Conservation (phyloP, 2,797 vertebrate species). For the Phalanger gymnotis region DNA sequence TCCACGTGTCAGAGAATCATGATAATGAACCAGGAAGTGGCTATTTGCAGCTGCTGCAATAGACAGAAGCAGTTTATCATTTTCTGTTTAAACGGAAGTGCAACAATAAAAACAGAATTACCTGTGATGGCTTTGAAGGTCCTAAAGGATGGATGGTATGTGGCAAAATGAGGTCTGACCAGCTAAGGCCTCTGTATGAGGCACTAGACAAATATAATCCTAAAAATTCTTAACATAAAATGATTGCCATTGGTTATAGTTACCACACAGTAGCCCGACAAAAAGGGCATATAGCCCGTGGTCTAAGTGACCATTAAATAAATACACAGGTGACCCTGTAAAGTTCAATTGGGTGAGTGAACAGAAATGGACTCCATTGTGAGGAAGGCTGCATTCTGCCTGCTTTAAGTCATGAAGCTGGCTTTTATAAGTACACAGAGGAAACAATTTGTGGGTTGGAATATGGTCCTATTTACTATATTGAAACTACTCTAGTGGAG, state of each 20-base stretch:
- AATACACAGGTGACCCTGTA: background rate
- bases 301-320: background rate
- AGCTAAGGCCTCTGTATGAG: conserved; percentile 62
- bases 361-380: background rate
- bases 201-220: background rate
- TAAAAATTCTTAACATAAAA: background rate
- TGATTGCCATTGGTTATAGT: background rate
- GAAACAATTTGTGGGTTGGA: background rate
- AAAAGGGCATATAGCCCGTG: background rate
- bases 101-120: conserved; percentile 81
- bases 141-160: conserved; percentile 69
- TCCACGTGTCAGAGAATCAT: conserved; percentile 74
- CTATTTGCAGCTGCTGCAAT: conserved; percentile 73
- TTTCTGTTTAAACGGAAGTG: conserved; percentile 81
- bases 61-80: conserved; percentile 83
- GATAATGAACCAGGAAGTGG: conserved; percentile 79
- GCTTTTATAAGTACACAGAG: background rate
- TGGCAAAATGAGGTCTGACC: conserved; percentile 46
- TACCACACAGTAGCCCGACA: background rate
- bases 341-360: background rate
- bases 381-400: background rate
- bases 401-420: background rate
- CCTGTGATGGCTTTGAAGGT: conserved; percentile 52
- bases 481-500: background rate
- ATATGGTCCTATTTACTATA: background rate